Percentiles rank a stretch among this genome's conserved stretches.
phyloP scores from a whole-genome alignment of 2,888 invertebrate genomes.

The Cyrtodaria siliqua region DNA sequence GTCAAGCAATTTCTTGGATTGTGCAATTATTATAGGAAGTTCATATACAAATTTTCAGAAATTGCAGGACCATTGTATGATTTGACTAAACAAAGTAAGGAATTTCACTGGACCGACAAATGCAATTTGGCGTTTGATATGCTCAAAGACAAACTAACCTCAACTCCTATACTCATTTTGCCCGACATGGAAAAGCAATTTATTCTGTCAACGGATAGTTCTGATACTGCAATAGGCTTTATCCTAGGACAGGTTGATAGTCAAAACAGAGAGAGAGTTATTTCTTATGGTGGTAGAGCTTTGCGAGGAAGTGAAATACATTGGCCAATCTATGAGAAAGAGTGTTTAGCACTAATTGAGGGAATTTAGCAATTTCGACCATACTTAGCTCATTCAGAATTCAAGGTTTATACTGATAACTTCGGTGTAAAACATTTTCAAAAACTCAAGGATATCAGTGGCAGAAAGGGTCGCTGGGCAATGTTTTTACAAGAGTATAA shows the following conservation, averaged over 20 bases:
- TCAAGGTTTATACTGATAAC: constrained; percentile 55
- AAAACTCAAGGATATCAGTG: constrained; percentile 30
- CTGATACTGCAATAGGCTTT: constrained; percentile 49
- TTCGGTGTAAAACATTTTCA: constrained; percentile 40
- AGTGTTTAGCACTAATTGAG: constrained; percentile 61
- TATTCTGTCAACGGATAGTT: constrained; percentile 60
- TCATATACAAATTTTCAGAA: constrained; percentile 54
- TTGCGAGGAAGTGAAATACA: constrained; percentile 38
- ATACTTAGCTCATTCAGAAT: constrained; percentile 44
- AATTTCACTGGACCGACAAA: constrained; percentile 52
- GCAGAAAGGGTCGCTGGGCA: constrained; percentile 57
- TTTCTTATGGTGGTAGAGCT: constrained; percentile 56
- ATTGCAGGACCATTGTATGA: constrained; percentile 56
- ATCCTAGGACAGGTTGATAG: constrained; percentile 57
- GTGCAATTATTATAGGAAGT: constrained; percentile 53
- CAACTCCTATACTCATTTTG: constrained; percentile 58
- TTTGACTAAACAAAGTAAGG: constrained; percentile 44
- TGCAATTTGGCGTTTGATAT: constrained; percentile 45
- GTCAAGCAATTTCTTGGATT: constrained; percentile 51
- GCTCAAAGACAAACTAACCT: constrained; percentile 69
- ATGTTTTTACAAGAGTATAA: constrained; percentile 56
- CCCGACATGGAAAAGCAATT: constrained; percentile 62
- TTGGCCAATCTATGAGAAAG: constrained; percentile 47
- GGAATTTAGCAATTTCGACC: constrained; percentile 47
- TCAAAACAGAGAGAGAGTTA: constrained; percentile 28